Evolutionary conservation across 1,140 invertebrate species (phyloP).

Genomic region (Dysdera silvatica): DNA sequence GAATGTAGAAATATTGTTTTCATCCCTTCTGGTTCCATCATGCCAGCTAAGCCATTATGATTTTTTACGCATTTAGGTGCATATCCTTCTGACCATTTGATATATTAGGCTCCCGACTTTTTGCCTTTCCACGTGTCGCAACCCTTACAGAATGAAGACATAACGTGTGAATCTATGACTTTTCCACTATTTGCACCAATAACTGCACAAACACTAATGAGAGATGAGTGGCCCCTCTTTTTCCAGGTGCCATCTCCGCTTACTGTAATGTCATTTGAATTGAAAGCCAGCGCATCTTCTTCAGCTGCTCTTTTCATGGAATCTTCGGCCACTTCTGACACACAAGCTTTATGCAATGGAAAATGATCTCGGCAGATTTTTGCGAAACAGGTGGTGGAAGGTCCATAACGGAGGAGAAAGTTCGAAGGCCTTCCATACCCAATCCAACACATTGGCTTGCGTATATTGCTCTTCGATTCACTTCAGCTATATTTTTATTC

Average conservation of each 20-base stretch:
- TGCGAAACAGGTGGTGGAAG: too few relatives aligned
- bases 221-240: background rate
- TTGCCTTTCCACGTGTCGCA: background rate
- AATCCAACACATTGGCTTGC: too few relatives aligned
- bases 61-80: too few relatives aligned
- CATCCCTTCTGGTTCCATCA: background rate
- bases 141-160: background rate
- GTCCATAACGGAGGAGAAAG: too few relatives aligned
- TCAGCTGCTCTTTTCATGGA: background rate
- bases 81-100: background rate
- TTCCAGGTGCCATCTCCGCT: conserved; percentile 1
- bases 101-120: background rate
- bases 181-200: background rate
- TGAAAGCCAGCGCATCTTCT: background rate
- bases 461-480: too few relatives aligned
- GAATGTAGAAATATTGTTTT: background rate
- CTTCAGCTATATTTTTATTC: too few relatives aligned
- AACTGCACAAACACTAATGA: background rate
- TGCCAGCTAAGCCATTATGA: background rate
- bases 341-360: too few relatives aligned
- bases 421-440: too few relatives aligned
- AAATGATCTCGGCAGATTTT: too few relatives aligned
- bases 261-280: background rate
- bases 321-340: background rate
- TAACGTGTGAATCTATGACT: background rate